phyloP scores from a whole-genome alignment of 2,888 invertebrate species.

The Drosophila phalerata region DNA sequence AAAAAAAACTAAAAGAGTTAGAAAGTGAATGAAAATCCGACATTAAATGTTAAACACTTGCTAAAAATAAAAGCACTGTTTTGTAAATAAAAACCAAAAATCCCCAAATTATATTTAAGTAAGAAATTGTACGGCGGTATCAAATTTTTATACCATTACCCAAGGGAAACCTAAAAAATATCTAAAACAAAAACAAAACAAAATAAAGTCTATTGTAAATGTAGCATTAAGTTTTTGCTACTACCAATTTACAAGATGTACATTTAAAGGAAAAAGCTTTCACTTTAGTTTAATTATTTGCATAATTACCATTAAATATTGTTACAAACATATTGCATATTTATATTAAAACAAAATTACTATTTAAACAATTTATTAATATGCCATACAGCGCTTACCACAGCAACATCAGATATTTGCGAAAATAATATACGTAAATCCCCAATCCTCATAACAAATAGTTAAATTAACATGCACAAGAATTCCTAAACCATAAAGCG shows the following conservation, averaged over 20 bases:
- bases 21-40: slow-evolving; percentile 38
- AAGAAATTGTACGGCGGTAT: slow-evolving; percentile 51
- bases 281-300: slow-evolving; percentile 81
- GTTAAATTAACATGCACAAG: slow-evolving; percentile 45
- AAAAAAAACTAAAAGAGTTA: slow-evolving; percentile 9
- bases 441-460: slow-evolving; percentile 40
- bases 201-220: slow-evolving; percentile 62
- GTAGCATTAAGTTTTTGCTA: slow-evolving; percentile 79
- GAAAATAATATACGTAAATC: slow-evolving; percentile 66
- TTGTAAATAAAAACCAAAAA: slow-evolving; percentile 68
- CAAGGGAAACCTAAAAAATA: slow-evolving; percentile 29
- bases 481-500: slow-evolving; percentile 34
- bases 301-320: slow-evolving; percentile 75
- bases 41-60: slow-evolving; percentile 69
- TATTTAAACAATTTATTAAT: slow-evolving; percentile 66
- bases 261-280: slow-evolving; percentile 78
- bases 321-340: slow-evolving; percentile 78
- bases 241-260: slow-evolving; percentile 79
- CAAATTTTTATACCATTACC: slow-evolving; percentile 70
- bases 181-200: slow-evolving; percentile 31
- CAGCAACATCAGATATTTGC: slow-evolving; percentile 48
- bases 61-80: slow-evolving; percentile 25
- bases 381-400: slow-evolving; percentile 71
- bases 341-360: slow-evolving; percentile 60
- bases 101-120: slow-evolving; percentile 59